phyloP scores from a whole-genome alignment of 2,113 vertebrate species.

The Nycticorax nycticorax region DNA sequence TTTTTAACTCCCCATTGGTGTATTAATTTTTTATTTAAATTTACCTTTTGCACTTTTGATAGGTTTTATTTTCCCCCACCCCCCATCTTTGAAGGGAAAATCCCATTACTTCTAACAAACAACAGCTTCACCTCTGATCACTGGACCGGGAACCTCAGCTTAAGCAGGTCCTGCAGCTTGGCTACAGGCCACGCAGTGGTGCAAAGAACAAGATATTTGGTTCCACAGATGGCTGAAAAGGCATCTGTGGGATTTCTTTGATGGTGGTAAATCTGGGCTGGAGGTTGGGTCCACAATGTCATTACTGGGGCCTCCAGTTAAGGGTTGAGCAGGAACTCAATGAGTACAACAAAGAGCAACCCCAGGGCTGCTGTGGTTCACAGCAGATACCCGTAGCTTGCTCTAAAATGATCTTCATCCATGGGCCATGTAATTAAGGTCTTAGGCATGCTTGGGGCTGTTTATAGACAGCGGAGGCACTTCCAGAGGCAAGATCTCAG shows the following conservation, averaged over 20 bases:
- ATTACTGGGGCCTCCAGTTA: background rate
- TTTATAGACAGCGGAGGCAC: background rate
- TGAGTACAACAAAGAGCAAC: background rate
- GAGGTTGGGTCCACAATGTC: background rate
- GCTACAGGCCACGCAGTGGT: background rate
- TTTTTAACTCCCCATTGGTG: slow-evolving; percentile 5
- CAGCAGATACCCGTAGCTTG: background rate
- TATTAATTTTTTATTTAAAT: slow-evolving; percentile 28
- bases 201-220: background rate
- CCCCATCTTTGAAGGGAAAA: background rate
- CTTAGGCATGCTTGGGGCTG: background rate
- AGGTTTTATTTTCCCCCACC: background rate
- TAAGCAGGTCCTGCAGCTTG: background rate
- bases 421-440: background rate
- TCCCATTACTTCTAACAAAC: slow-evolving; percentile 4
- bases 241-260: background rate
- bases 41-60: background rate
- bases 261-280: background rate
- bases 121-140: background rate
- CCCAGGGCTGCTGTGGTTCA: background rate
- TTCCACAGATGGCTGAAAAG: background rate
- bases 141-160: background rate
- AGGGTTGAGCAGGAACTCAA: background rate
- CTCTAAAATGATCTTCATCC: background rate
- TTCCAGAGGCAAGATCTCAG: background rate